Conservation (phyloP, 1,140 invertebrate genomes). For the Gryon sp. region DNA sequence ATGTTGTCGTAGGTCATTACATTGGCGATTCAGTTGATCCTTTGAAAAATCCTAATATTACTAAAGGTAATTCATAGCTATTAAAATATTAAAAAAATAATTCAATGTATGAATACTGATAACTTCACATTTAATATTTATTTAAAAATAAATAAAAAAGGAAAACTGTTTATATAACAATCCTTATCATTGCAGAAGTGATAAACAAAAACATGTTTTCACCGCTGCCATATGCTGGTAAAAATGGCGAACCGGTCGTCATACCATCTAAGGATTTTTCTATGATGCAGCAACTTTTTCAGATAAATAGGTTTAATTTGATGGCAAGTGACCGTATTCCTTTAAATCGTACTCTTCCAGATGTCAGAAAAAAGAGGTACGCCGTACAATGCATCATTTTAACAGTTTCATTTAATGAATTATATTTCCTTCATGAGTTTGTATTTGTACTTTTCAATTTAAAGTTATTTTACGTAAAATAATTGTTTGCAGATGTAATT, state of each 20-base stretch:
- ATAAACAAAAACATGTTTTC: conserved; percentile 91
- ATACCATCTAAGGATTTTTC: conserved; percentile 87
- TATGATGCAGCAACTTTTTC: conserved; percentile 89
- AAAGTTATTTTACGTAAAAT: too few relatives aligned
- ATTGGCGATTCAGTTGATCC: conserved; percentile 84
- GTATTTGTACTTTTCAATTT: too few relatives aligned
- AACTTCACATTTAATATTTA: too few relatives aligned
- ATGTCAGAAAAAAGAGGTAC: conserved; percentile 88
- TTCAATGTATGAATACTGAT: too few relatives aligned
- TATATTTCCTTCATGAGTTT: too few relatives aligned
- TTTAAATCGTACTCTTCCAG: conserved; percentile 93
- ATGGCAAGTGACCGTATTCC: conserved; percentile 95
- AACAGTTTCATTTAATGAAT: too few relatives aligned
- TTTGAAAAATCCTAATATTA: conserved; percentile 82
- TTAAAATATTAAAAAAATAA: too few relatives aligned
- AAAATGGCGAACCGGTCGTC: conserved; percentile 89
- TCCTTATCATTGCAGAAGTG: conserved; percentile 83
- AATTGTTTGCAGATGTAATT: conserved; percentile 80
- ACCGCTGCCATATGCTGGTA: conserved; percentile 87
- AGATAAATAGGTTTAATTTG: conserved; percentile 94
- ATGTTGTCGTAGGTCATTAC: conserved; percentile 91
- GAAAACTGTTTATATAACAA: conserved; percentile 14
- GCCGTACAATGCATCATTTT: conserved; percentile 17
- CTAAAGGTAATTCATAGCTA: too few relatives aligned
- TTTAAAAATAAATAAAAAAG: too few relatives aligned